Conservation (phyloP, 1,140 invertebrate species). For the Sesamia nonagrioides region DNA sequence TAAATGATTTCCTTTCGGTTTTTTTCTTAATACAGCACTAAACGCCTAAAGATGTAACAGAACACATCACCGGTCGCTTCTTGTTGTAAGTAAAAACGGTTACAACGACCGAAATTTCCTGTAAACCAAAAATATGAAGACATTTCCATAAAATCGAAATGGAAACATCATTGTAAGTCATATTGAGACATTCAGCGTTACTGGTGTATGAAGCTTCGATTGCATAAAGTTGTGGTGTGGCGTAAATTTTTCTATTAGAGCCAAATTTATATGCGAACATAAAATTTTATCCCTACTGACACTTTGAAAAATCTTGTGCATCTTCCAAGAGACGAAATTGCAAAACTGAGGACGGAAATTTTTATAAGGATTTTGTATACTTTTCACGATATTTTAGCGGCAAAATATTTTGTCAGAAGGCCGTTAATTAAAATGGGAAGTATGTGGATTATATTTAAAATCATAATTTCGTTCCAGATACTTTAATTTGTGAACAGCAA, state of each 20-base stretch:
- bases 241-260: slow-evolving; percentile 41
- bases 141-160: slow-evolving; percentile 15
- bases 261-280: slow-evolving; percentile 39
- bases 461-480: not conserved
- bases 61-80: too few relatives aligned
- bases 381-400: not conserved
- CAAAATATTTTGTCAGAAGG: not conserved
- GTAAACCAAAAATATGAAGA: not conserved
- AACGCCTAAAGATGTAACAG: too few relatives aligned
- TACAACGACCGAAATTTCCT: not conserved
- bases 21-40: too few relatives aligned
- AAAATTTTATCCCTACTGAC: slow-evolving; percentile 36
- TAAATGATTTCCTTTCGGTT: too few relatives aligned
- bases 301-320: slow-evolving; percentile 23
- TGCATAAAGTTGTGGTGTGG: slow-evolving; percentile 21
- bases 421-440: slow-evolving; percentile 12
- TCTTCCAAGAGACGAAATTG: slow-evolving; percentile 11
- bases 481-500: slow-evolving; percentile 12
- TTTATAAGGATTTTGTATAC: not conserved
- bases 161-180: not conserved
- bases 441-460: not conserved
- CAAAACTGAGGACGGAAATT: not conserved
- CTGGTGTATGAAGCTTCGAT: slow-evolving; percentile 2
- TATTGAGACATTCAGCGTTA: slow-evolving; percentile 22
- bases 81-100: too few relatives aligned